Conservation (phyloP, 2,888 invertebrate genomes). For the Nomada goodeniana region DNA sequence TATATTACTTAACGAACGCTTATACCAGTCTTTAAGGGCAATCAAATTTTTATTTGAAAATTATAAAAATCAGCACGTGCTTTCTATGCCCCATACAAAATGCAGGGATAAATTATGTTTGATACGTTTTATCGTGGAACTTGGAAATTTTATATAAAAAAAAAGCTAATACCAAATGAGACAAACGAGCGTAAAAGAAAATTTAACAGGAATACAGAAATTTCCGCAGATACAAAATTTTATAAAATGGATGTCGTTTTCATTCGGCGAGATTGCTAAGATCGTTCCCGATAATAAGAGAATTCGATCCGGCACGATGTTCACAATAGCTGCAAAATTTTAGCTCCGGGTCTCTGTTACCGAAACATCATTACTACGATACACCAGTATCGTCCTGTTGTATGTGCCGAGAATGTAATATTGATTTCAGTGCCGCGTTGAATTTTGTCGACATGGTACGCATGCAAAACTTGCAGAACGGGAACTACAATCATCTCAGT, state of each 20-base stretch:
- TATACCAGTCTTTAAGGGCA: no score
- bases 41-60: no score
- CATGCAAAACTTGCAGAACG: conserved; percentile 5
- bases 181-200: no score
- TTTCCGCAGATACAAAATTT: neutral
- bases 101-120: no score
- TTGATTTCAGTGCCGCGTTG: conserved; percentile 16
- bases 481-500: conserved; percentile 9
- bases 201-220: neutral
- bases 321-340: neutral
- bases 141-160: no score
- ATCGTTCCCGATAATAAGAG: neutral
- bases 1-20: no score
- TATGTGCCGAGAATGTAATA: neutral
- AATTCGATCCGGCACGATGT: conserved; percentile 1
- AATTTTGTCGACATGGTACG: conserved; percentile 13
- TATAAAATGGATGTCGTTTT: neutral
- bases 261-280: neutral
- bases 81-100: no score
- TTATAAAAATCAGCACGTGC: no score
- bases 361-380: conserved; percentile 9
- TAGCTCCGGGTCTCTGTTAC: neutral
- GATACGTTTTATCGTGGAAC: no score
- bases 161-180: no score
- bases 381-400: neutral